A percentile compares a stretch with the other conserved stretches of the same genome.
Evolutionary conservation across 1,140 invertebrate species (phyloP).

Genomic region (Sesamia nonagrioides): DNA sequence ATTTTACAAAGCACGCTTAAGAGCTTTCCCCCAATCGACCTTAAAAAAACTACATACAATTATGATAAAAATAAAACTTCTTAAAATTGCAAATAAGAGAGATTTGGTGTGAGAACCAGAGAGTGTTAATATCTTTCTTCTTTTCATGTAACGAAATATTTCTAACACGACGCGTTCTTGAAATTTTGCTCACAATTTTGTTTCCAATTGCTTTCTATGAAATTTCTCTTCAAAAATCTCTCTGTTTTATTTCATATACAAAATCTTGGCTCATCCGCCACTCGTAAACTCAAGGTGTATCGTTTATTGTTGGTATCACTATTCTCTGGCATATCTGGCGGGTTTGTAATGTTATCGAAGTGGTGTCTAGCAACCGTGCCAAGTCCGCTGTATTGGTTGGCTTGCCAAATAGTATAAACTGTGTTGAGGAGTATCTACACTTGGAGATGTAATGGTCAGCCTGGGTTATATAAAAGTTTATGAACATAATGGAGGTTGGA

Average conservation of each 20-base stretch:
- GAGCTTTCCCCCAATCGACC: background rate
- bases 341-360: background rate
- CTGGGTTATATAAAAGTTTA: background rate
- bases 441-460: background rate
- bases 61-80: background rate
- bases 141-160: no score
- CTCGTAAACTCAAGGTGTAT: constrained; percentile 1
- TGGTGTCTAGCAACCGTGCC: constrained; percentile 34
- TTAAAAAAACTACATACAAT: no score
- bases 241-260: background rate
- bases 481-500: no score
- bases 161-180: no score
- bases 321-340: constrained; percentile 5
- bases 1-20: background rate
- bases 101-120: no score
- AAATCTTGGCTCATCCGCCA: background rate
- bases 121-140: no score
- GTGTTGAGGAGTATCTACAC: background rate
- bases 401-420: constrained; percentile 24
- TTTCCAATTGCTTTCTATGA: no score
- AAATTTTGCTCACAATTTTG: no score
- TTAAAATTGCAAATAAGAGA: background rate
- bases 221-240: background rate
- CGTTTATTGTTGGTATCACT: constrained; percentile 23
- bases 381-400: constrained; percentile 14